Evolutionary conservation across 2,888 invertebrate species (phyloP).

Genomic region (Margaritifera margaritifera): DNA sequence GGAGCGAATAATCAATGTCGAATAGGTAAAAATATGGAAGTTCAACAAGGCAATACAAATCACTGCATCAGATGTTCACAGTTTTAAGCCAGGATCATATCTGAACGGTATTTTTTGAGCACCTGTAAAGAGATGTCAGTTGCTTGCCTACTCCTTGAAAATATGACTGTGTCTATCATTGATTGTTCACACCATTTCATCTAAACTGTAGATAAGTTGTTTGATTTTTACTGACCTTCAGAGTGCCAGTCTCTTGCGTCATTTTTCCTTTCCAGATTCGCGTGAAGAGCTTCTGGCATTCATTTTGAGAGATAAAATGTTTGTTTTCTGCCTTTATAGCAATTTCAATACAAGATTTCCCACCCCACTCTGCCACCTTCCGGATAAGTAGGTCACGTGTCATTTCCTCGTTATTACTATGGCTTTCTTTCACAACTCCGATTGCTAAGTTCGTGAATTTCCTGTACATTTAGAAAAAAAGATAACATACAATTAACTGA

Average conservation of each 20-base stretch:
- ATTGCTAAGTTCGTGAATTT: conserved; percentile 67
- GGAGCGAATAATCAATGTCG: too few relatives aligned
- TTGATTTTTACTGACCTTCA: conserved; percentile 32
- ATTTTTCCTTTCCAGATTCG: conserved; percentile 72
- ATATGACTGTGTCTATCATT: too few relatives aligned
- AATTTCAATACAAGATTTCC: conserved; percentile 65
- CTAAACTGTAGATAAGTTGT: too few relatives aligned
- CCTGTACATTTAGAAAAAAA: conserved; percentile 37
- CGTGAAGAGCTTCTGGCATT: conserved; percentile 71
- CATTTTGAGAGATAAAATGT: conserved; percentile 71
- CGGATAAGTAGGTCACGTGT: conserved; percentile 67
- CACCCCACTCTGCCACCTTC: conserved; percentile 66
- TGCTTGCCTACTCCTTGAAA: too few relatives aligned
- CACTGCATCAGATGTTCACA: too few relatives aligned
- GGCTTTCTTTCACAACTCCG: conserved; percentile 69
- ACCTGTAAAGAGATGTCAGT: too few relatives aligned
- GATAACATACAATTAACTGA: too few relatives aligned
- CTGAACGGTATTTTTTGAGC: too few relatives aligned
- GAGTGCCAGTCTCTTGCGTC: conserved; percentile 55
- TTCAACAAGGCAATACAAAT: too few relatives aligned
- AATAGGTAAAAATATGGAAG: too few relatives aligned
- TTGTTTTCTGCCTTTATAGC: conserved; percentile 72
- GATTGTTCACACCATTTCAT: too few relatives aligned
- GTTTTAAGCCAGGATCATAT: too few relatives aligned
- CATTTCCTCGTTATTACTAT: conserved; percentile 65